Base-by-base conservation (phyloP, 2,797 vertebrate species). In the Cheirogaleus major region DNA sequence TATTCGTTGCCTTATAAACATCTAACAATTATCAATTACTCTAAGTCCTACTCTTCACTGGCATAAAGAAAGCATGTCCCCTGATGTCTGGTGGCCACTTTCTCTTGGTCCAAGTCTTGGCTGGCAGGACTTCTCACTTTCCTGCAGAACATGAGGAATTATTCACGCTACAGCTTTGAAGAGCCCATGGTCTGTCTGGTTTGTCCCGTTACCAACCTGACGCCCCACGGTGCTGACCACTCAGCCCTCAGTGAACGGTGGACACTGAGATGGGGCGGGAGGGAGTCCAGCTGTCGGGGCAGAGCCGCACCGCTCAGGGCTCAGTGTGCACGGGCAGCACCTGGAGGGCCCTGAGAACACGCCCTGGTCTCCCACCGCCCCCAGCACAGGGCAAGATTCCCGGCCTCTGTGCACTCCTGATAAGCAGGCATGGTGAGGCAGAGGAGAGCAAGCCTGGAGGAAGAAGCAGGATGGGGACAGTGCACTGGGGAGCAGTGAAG, bases 201-300 rank as follows among this genome's bases (percentile, higher is more conserved):
- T n/a, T 87, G 22, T 59, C 73, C 76, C 25, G 18, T 32, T 35
- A 43, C 27, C 35, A 45, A n/a, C 25, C 5, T 22, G 35, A 52
- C 6, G 3, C 8, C 32, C 48, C 13, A 4, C 32, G 15, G n/a
- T 5, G 2, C 75, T 59, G 48, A 7, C 59, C 32, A 0, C 73
- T 65, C 35, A 65, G 67, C 13, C 32, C 38, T 52, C 43, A 18
- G 8, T 25, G 17, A 38, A 30, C 32, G 9, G 22, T 38, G 45
- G 81, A 27, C 22, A 0, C 63, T 23, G 35, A 20, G 41, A 32
- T 22, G 23, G 20, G 10, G 35, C 1, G 0, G 7, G 10, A 5
- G 2, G 11, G 30, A 8, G n/a, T 17, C 38, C 30, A 13, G 52
- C 43, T 12, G 7, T 12, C 1, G 0, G 23, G 63, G 35, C 50